Base-by-base conservation (phyloP, 2,797 vertebrate genomes). In the Falco cherrug region DNA sequence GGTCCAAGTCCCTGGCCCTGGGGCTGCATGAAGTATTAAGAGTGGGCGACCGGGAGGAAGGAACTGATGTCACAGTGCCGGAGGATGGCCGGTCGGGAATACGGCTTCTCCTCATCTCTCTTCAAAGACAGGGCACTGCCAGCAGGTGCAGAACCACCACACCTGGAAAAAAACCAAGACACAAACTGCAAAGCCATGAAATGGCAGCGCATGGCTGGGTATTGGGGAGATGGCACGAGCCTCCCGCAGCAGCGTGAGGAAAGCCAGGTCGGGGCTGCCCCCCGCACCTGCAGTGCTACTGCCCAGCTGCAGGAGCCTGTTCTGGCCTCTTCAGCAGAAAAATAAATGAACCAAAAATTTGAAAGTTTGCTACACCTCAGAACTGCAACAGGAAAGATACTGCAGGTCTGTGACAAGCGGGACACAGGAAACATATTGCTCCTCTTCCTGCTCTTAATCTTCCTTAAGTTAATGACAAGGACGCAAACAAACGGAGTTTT, bases 401-500 rank as follows among this genome's bases (percentile, higher is more conserved):
- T 11, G 41, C 39, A 41, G 53, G 18, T 53, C 53, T 0, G 0
- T 20, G 28, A 69, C 16, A 25, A 79, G 57, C 2, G 2, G 12
- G 61, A 69, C 5, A 7, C 2, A 1, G 48, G 51, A 84, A 81
- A 53, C 19, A 14, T 33, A 13, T 3, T 25, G 53, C 74, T 81
- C 29, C 56, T 79, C 73, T 90, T 80, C 41, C 70, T 64, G 57
- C 17, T 86, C 70, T 63, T 37, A 20, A 96, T 96, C 78, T 92
- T 73, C 51, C 76, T 94, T 80, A 81, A 85, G 84, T 73, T 84
- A 89, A 82, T 87, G 84, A 95, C 81, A 87, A 56, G 56, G 45
- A 85, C 87, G 78, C 71, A 73, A 92, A 94, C 88, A 84, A 88
- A 61, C 1, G 2, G 75, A 89, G 68, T 90, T 92, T 64, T 93